Conservation (phyloP, 2,113 vertebrate genomes). For the Harpagus bidentatus region DNA sequence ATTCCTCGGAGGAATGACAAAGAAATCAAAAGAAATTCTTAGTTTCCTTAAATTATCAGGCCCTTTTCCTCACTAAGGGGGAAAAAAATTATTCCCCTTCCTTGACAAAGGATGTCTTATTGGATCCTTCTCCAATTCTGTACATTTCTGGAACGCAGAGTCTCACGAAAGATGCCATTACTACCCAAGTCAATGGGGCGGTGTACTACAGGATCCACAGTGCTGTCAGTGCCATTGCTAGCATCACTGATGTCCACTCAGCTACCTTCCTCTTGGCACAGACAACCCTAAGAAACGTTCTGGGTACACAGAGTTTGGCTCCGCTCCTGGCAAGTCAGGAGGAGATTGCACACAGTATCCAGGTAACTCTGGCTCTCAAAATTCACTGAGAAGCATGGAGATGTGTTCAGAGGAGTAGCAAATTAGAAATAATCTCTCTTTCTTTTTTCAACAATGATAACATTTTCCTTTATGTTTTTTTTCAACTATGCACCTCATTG, state of each 20-base stretch:
- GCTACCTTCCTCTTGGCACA: constrained; percentile 89
- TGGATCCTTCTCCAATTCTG: neutral
- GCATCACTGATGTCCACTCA: constrained; percentile 86
- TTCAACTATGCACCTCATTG: neutral
- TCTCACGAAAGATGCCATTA: constrained; percentile 90
- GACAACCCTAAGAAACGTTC: constrained; percentile 86
- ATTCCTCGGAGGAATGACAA: neutral
- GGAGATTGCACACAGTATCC: constrained; percentile 87
- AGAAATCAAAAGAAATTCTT: neutral
- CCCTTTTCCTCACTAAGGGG: neutral
- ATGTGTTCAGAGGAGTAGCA: neutral
- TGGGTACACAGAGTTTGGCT: constrained; percentile 89
- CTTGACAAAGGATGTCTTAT: neutral
- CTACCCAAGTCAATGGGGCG: constrained; percentile 86
- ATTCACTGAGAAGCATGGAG: neutral
- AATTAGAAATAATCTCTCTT: neutral
- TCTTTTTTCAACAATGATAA: neutral
- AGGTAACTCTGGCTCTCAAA: constrained; percentile 69
- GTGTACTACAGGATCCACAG: constrained; percentile 91
- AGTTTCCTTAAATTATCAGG: neutral
- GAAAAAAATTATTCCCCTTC: neutral
- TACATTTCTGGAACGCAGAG: constrained; percentile 64
- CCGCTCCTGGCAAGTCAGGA: constrained; percentile 89
- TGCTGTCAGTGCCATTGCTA: constrained; percentile 85
- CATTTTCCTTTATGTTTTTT: neutral